Base-by-base conservation (phyloP, 1,140 invertebrate genomes). In the Asobara japonica region DNA sequence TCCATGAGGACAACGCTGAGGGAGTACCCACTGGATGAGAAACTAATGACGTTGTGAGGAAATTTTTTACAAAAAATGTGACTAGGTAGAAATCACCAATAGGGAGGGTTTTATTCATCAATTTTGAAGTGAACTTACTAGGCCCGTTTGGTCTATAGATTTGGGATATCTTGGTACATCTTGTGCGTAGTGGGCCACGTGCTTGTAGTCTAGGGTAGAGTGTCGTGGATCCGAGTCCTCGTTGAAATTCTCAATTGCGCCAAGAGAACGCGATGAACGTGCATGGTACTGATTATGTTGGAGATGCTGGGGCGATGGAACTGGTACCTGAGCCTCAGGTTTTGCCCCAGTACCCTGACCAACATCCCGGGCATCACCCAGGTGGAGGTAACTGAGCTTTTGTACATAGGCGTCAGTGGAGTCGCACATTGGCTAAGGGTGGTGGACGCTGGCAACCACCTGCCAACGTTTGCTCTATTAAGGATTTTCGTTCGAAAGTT, bases 81-180 rank as follows among this genome's bases (percentile, higher is more conserved):
- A n/a, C n/a, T n/a, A n/a, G n/a, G n/a, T n/a, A n/a, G n/a, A n/a
- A n/a, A n/a, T n/a, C n/a, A n/a, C n/a, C n/a, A n/a, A n/a, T n/a
- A n/a, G n/a, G n/a, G n/a, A n/a, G n/a, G n/a, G n/a, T n/a, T n/a
- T n/a, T n/a, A n/a, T n/a, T n/a, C n/a, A n/a, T n/a, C n/a, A n/a
- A n/a, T n/a, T n/a, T 22, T 73, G 72, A 29, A 38, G 41, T 13
- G 10, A 13, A n/a, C n/a, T n/a, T n/a, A n/a, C n/a, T n/a, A 13
- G 13, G 48, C 69, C 83, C 41, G 90, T 80, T 69, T 86, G 88
- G 76, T 94, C 92, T 8, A 93, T 89, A 69, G 91, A 88, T 78
- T 93, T 94, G 11, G 93, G 92, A 83, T 92, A 94, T 78, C 94
- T 93, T 0, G 93, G 93, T 20, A 92, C 91, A 72, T 90, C 90